A percentile compares a stretch with the other conserved stretches of the same genome.
Evolutionary conservation across 2,113 vertebrate species (phyloP).

Genomic region (Oriolus oriolus): DNA sequence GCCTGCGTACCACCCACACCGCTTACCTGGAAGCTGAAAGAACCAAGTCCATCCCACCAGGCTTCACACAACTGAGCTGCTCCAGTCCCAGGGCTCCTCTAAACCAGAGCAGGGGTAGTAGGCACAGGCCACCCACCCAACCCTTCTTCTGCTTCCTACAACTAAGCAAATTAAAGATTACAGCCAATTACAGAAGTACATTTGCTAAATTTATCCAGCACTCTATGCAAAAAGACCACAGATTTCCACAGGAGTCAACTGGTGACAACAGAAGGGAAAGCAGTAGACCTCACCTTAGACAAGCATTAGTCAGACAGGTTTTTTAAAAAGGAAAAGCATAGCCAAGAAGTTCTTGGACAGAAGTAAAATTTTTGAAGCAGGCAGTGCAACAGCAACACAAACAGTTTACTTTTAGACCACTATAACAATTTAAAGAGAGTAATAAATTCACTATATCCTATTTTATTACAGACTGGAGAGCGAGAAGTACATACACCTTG

Average conservation of each 20-base stretch:
- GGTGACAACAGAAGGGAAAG: background rate
- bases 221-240: background rate
- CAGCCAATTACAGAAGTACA: background rate
- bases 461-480: background rate
- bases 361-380: background rate
- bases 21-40: background rate
- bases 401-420: background rate
- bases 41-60: fast-evolving
- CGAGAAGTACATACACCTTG: background rate
- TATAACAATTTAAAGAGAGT: background rate
- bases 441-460: background rate
- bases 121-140: background rate
- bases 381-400: background rate
- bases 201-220: background rate
- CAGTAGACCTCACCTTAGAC: background rate
- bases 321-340: background rate
- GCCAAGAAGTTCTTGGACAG: background rate
- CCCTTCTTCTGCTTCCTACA: background rate
- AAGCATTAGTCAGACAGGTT: background rate
- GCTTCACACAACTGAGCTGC: background rate
- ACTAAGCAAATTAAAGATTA: background rate
- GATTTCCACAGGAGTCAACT: background rate
- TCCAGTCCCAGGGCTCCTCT: fast-evolving
- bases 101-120: background rate
- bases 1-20: background rate